Percentiles rank a stretch among this genome's conserved stretches.
These are phyloP conservation scores for Enoplolaimus lenunculus DNA, from an alignment of 2,888 invertebrate species.

Conservation along the genomic window DNA sequence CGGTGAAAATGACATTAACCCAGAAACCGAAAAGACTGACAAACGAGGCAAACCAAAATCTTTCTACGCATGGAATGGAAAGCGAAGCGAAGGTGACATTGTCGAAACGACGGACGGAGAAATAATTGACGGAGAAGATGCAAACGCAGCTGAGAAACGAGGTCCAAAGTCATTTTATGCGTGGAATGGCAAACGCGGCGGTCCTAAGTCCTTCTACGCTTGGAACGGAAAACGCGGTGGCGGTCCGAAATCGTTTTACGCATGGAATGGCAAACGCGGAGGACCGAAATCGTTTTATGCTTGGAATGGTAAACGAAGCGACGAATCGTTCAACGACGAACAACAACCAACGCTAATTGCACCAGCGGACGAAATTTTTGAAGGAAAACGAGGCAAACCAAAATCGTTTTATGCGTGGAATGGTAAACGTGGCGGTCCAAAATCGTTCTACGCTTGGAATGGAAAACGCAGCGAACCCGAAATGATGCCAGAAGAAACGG, in stretches of 20 bases:
- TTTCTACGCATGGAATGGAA: neutral
- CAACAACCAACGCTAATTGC: neutral
- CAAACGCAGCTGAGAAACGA: too few relatives aligned
- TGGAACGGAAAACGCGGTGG: neutral
- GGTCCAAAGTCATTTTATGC: neutral
- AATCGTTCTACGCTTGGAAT: constrained; percentile 4
- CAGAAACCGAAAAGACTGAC: too few relatives aligned
- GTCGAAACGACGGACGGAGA: neutral
- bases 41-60: neutral
- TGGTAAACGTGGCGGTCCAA: constrained; percentile 5
- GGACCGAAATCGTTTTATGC: constrained; percentile 2
- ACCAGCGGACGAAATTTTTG: neutral
- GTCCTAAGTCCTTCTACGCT: neutral
- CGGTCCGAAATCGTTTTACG: constrained; percentile 3
- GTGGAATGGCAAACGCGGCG: neutral
- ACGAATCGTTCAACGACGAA: too few relatives aligned
- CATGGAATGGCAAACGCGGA: constrained; percentile 3
- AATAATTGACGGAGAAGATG: too few relatives aligned
- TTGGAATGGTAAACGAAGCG: constrained; percentile 4
- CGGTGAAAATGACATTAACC: too few relatives aligned
- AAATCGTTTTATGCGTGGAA: neutral
- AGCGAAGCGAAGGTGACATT: neutral
- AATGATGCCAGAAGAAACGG: too few relatives aligned
- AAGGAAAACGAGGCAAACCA: neutral
- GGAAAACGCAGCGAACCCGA: neutral